These are phyloP conservation scores for Astur gentilis DNA, from an alignment of 2,113 vertebrate genomes.

Conservation along the genomic window DNA sequence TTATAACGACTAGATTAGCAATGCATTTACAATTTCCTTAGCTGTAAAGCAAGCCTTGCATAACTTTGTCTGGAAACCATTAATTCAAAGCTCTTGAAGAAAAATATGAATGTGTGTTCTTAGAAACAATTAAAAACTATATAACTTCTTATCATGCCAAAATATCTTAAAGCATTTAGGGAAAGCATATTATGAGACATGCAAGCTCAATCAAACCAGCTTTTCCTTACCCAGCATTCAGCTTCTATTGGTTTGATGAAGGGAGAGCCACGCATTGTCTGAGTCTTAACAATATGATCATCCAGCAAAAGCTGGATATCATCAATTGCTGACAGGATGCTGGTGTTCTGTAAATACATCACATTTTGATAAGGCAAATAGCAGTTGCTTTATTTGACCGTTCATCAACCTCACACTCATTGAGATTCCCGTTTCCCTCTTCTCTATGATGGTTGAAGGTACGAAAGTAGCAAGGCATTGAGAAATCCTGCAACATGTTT, in stretches of 20 bases:
- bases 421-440: background rate
- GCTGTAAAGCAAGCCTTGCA: background rate
- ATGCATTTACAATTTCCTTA: background rate
- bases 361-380: background rate
- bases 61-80: background rate
- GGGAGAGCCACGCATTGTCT: conserved; percentile 89
- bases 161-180: background rate
- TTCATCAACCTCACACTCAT: background rate
- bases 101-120: background rate
- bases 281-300: conserved; percentile 89
- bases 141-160: background rate
- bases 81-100: background rate
- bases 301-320: conserved; percentile 90
- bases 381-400: background rate
- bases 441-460: background rate
- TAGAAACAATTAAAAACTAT: background rate
- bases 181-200: background rate
- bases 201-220: background rate
- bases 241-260: conserved; percentile 89
- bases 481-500: background rate
- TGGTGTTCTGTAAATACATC: conserved; percentile 75
- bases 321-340: conserved; percentile 83
- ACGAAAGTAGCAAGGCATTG: background rate
- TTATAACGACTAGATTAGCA: background rate
- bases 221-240: conserved; percentile 83